Conservation (phyloP, 2,797 vertebrate species). For the Euphonia xanthogaster region DNA sequence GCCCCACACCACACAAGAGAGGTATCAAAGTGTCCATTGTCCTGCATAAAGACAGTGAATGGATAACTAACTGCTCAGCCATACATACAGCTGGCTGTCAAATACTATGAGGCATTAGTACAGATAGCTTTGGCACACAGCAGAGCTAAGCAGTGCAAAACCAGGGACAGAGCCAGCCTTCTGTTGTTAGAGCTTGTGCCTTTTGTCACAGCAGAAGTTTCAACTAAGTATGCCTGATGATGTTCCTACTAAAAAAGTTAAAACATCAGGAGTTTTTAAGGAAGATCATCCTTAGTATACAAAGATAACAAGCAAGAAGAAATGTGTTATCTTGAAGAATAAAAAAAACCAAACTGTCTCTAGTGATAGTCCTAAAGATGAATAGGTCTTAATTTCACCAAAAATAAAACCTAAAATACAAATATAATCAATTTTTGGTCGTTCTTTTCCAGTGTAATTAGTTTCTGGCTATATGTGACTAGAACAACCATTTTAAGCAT, state of each 20-base stretch:
- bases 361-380: not conserved
- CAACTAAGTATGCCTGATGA: not conserved
- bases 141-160: not conserved
- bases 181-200: not conserved
- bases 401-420: not conserved
- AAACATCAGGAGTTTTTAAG: not conserved
- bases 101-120: not conserved
- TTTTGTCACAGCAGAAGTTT: not conserved
- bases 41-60: not conserved
- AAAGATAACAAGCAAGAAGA: not conserved
- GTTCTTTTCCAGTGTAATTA: slow-evolving; percentile 9
- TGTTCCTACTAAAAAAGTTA: not conserved
- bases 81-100: not conserved
- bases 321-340: not conserved
- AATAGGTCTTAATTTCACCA: slow-evolving; percentile 1
- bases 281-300: not conserved
- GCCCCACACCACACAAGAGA: not conserved
- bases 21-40: not conserved
- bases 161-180: not conserved
- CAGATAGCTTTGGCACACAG: not conserved
- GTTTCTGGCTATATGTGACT: not conserved
- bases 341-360: not conserved
- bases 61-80: not conserved
- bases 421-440: slow-evolving; percentile 7
- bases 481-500: not conserved